Base-by-base conservation (phyloP, 2,797 vertebrate species). In the Chaetodon trifasciatus region DNA sequence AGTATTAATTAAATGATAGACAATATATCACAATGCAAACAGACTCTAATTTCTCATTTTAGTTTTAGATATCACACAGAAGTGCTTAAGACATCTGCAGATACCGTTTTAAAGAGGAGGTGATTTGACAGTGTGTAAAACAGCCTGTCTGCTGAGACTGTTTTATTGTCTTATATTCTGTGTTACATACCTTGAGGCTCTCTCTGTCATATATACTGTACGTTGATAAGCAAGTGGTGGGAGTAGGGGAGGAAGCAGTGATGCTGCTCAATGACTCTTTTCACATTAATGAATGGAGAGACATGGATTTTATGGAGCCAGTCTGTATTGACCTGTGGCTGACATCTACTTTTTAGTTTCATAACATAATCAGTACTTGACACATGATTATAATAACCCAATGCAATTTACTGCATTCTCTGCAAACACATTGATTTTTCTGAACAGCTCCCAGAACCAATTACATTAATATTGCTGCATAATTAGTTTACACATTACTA, bases 401-500 rank as follows among this genome's bases (percentile, higher is more conserved):
- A 90, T 96, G 96, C 95, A 96, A 95, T 95, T 97, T 97, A 97
- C 96, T 93, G 84, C 94, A 91, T 95, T 96, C 96, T 96, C 95
- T 94, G 95, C 96, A 97, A 98, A 97, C 95, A 96, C 96, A 99
- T 98, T 95, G 98, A 99, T 98, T 99, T 94, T 98, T 91, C 86
- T 93, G 96, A 97, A 97, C 96, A 96, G 95, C 96, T 97, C 96
- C 94, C 94, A 94, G 91, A 97, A 97, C 97, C 95, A 97, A 98
- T 98, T 97, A 97, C 96, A 98, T 99, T 97, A 98, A 98, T 99
- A 99, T 97, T 96, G 97, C 96, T 89, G 96, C 96, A 97, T 97
- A 99, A 99, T 99, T 99, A 98, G 98, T 98, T 98, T 99, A 97
- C 97, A 98, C 97, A 97, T 98, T 98, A 98, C 97, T 99, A 99